A percentile compares a stretch with the other conserved stretches of the same genome.
Evolutionary conservation across 2,888 invertebrate genomes (phyloP).

Genomic region (Pterostichus madidus): DNA sequence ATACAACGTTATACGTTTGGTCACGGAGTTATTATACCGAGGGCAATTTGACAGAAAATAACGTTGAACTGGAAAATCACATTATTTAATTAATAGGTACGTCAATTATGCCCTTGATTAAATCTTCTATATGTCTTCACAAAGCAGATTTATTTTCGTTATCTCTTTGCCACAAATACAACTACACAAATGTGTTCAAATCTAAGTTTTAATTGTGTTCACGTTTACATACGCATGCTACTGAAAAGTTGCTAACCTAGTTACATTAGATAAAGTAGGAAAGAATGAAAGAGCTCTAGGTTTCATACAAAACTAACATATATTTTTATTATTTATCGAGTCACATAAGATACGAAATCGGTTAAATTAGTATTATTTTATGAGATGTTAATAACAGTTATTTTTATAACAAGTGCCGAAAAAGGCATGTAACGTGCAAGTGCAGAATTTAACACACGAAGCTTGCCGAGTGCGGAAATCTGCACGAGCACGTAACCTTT

Average conservation of each 20-base stretch:
- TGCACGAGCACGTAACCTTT: no score
- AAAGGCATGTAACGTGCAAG: no score
- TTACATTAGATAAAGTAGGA: not conserved
- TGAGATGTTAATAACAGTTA: no score
- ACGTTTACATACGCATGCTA: constrained; percentile 28
- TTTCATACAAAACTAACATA: no score
- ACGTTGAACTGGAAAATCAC: constrained; percentile 16
- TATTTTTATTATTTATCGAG: no score
- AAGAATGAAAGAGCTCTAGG: not conserved
- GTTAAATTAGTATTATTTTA: no score
- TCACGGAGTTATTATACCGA: constrained; percentile 1
- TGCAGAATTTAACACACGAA: no score
- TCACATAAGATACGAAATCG: no score
- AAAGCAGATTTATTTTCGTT: constrained; percentile 31
- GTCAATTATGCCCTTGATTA: constrained; percentile 13
- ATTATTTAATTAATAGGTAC: constrained; percentile 30
- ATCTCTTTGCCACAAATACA: not conserved
- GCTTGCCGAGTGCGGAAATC: no score
- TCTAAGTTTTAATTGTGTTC: constrained; percentile 52
- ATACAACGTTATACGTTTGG: constrained; percentile 16
- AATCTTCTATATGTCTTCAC: constrained; percentile 35
- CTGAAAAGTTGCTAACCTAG: constrained; percentile 37
- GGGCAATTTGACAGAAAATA: constrained; percentile 19
- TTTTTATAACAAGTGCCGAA: no score
- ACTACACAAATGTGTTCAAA: constrained; percentile 35